A percentile compares a stretch with the other conserved stretches of the same genome.
phyloP scores from a whole-genome alignment of 2,888 invertebrate species.

The Eristalis pertinax region DNA sequence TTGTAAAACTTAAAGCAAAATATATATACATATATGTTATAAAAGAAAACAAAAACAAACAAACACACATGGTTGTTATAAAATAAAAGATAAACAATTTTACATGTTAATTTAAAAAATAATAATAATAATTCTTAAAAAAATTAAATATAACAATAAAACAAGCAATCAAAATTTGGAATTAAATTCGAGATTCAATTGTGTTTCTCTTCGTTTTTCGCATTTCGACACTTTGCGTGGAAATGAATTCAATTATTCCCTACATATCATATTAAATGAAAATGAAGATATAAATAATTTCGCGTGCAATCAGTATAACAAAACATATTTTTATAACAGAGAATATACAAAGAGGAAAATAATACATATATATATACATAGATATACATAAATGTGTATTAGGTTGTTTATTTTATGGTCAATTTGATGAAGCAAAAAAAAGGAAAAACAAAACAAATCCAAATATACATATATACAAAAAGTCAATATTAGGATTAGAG shows the following conservation, averaged over 20 bases:
- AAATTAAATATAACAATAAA: not conserved
- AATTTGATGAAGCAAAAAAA: slow-evolving; percentile 31
- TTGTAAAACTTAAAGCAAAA: slow-evolving; percentile 47
- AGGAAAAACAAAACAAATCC: slow-evolving; percentile 14
- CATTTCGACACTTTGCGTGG: slow-evolving; percentile 4
- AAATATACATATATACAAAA: slow-evolving; percentile 10
- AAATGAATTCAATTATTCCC: slow-evolving; percentile 65
- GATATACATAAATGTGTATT: slow-evolving; percentile 39
- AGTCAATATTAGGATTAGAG: slow-evolving; percentile 57
- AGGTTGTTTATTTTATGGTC: slow-evolving; percentile 65
- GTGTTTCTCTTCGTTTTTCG: not conserved
- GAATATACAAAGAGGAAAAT: slow-evolving; percentile 56
- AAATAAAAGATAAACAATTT: slow-evolving; percentile 31
- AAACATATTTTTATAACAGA: slow-evolving; percentile 64
- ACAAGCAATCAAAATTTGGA: slow-evolving; percentile 1
- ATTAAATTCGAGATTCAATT: not conserved
- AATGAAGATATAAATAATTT: slow-evolving; percentile 35
- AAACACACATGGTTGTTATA: slow-evolving; percentile 60
- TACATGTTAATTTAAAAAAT: slow-evolving; percentile 19
- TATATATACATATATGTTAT: slow-evolving; percentile 10
- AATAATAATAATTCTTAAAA: slow-evolving; percentile 3
- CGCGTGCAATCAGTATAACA: slow-evolving; percentile 59
- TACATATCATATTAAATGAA: slow-evolving; percentile 71
- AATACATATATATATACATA: slow-evolving; percentile 14
- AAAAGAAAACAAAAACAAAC: slow-evolving; percentile 18